These are phyloP conservation scores for Microtus ochrogaster DNA, from an alignment of 2,113 vertebrate genomes.

Conservation along the genomic window DNA sequence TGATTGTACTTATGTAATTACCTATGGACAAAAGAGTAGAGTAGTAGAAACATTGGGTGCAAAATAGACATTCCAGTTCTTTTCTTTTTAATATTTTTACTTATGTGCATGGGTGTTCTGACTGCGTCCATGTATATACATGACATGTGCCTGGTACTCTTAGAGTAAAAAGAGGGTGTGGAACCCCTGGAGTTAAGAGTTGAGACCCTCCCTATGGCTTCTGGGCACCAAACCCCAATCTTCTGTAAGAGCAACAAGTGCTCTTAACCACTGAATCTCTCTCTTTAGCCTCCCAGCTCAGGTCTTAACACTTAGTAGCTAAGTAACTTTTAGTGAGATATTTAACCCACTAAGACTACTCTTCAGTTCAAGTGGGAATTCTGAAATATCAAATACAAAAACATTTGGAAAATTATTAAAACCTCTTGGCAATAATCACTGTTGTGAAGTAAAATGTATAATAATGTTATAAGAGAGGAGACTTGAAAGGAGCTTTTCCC, in stretches of 20 bases:
- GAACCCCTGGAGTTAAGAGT: background rate
- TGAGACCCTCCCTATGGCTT: background rate
- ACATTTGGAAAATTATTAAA: slow-evolving; percentile 52
- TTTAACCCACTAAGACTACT: background rate
- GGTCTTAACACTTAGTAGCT: background rate
- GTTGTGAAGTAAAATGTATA: slow-evolving; percentile 47
- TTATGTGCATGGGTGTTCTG: background rate
- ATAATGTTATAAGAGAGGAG: slow-evolving; percentile 16
- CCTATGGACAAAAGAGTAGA: slow-evolving; percentile 26
- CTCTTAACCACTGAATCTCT: background rate
- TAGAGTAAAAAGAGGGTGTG: background rate
- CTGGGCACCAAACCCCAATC: background rate
- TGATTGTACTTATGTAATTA: slow-evolving; percentile 1
- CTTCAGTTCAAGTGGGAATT: slow-evolving; percentile 28
- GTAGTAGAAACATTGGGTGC: slow-evolving; percentile 21
- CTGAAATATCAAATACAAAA: slow-evolving; percentile 43
- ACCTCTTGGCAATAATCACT: slow-evolving; percentile 11
- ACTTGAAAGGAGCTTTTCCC: background rate
- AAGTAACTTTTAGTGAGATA: slow-evolving; percentile 13
- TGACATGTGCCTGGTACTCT: background rate
- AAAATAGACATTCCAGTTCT: background rate
- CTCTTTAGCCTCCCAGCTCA: background rate
- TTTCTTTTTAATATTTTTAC: background rate
- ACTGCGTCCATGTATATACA: background rate
- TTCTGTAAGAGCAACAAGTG: background rate